These are phyloP conservation scores for Scolopax rusticola DNA, from an alignment of 2,797 vertebrate species.

Conservation along the genomic window DNA sequence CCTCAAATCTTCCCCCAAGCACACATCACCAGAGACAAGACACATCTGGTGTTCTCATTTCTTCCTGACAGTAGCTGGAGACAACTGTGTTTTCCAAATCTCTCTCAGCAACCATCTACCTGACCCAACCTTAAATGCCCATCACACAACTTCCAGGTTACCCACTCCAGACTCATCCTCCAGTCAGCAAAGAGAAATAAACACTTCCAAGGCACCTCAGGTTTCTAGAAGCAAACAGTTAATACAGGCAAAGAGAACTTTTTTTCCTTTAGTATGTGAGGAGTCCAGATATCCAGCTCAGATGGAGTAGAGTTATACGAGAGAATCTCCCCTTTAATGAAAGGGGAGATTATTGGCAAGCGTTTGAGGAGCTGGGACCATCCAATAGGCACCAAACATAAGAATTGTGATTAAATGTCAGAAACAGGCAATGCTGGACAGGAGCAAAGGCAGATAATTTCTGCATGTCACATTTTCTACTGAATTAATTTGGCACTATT, in stretches of 20 bases:
- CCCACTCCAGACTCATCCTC: neutral
- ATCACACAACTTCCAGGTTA: neutral
- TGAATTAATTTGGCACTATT: slow-evolving; percentile 54
- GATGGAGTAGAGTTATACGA: neutral
- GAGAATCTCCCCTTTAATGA: neutral
- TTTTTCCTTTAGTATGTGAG: neutral
- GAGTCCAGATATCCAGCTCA: neutral
- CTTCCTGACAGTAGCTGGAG: no score
- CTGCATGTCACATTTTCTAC: slow-evolving; percentile 40
- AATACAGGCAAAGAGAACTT: neutral
- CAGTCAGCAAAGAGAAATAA: neutral
- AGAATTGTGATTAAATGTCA: neutral
- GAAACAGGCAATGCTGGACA: slow-evolving; percentile 1
- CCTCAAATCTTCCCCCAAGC: neutral
- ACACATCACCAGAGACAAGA: neutral
- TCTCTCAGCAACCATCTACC: neutral
- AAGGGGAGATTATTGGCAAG: neutral
- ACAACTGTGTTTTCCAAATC: neutral
- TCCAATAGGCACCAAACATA: neutral
- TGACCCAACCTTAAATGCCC: neutral
- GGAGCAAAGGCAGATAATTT: slow-evolving; percentile 41
- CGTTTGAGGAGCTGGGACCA: neutral
- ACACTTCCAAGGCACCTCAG: neutral
- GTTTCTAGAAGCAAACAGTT: neutral
- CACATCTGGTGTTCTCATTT: neutral